Percentiles rank a stretch among this genome's conserved stretches.
These are phyloP conservation scores for Bovichtus variegatus DNA, from an alignment of 2,797 vertebrate genomes.

Conservation along the genomic window DNA sequence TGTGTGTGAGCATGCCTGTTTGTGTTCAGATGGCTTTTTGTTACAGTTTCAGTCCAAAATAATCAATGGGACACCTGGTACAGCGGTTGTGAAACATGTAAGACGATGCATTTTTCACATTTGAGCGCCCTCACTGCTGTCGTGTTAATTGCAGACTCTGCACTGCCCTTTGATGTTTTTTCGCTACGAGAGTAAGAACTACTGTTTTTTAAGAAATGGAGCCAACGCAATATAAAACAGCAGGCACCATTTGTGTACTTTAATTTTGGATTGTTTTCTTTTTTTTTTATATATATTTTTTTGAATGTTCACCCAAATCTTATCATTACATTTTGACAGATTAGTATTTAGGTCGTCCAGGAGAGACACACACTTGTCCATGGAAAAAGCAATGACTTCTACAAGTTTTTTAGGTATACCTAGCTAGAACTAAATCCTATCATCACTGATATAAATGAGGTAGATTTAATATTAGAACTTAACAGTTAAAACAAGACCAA, in stretches of 20 bases:
- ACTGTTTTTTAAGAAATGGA: neutral
- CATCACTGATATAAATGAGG: neutral
- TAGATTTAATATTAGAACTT: neutral
- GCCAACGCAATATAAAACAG: neutral
- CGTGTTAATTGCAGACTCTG: slow-evolving; percentile 8
- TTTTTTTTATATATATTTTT: neutral
- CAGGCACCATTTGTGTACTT: neutral
- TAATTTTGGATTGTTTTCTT: neutral
- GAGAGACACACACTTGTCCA: neutral
- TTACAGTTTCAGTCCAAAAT: slow-evolving; percentile 64
- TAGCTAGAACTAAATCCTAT: neutral
- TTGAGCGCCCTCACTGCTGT: neutral
- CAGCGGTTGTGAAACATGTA: slow-evolving; percentile 51
- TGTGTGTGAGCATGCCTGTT: slow-evolving; percentile 41
- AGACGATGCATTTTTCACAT: slow-evolving; percentile 10
- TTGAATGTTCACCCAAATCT: neutral
- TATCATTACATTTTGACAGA: neutral
- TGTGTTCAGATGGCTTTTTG: slow-evolving; percentile 59
- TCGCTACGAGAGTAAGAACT: neutral
- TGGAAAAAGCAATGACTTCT: neutral
- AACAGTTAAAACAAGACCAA: neutral
- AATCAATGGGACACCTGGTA: slow-evolving; percentile 66
- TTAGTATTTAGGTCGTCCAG: neutral
- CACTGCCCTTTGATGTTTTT: neutral
- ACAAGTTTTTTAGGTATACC: no score